Evolutionary conservation across 1,140 invertebrate genomes (phyloP).

Genomic region (Drosophila bipectinata): DNA sequence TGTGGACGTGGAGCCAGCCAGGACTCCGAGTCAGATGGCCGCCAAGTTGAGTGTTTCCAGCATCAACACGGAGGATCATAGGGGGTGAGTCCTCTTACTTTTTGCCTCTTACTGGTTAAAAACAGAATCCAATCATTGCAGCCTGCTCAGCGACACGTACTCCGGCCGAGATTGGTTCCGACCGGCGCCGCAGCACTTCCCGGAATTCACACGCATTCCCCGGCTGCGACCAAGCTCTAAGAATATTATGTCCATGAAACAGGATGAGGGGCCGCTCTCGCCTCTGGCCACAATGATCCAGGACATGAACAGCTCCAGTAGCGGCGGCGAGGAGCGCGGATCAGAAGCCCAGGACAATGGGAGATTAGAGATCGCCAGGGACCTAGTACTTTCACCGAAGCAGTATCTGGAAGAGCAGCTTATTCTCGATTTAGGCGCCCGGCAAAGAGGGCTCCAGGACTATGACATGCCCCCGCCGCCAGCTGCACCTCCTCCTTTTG

Average conservation of each 20-base stretch:
- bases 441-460: slow-evolving; percentile 33
- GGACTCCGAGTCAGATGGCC: slow-evolving; percentile 20
- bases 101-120: no score
- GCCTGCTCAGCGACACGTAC: slow-evolving; percentile 60
- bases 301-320: slow-evolving; percentile 79
- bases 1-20: slow-evolving; percentile 1
- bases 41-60: slow-evolving; percentile 40
- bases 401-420: slow-evolving; percentile 69
- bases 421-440: slow-evolving; percentile 17
- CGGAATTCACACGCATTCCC: slow-evolving; percentile 80
- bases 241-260: slow-evolving; percentile 80
- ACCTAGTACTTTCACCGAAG: slow-evolving; percentile 65
- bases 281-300: slow-evolving; percentile 79
- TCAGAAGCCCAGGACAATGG: slow-evolving; percentile 6
- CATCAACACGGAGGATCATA: slow-evolving; percentile 34
- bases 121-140: not conserved
- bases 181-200: slow-evolving; percentile 63
- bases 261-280: slow-evolving; percentile 71
- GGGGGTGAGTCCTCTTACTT: slow-evolving; percentile 1
- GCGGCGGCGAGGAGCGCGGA: slow-evolving; percentile 68
- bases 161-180: slow-evolving; percentile 77
- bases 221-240: slow-evolving; percentile 78
- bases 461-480: slow-evolving; percentile 53
- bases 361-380: slow-evolving; percentile 26
- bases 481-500: slow-evolving; percentile 50